Evolutionary conservation across 2,888 invertebrate genomes (phyloP).

Genomic region (Idaea biselata): DNA sequence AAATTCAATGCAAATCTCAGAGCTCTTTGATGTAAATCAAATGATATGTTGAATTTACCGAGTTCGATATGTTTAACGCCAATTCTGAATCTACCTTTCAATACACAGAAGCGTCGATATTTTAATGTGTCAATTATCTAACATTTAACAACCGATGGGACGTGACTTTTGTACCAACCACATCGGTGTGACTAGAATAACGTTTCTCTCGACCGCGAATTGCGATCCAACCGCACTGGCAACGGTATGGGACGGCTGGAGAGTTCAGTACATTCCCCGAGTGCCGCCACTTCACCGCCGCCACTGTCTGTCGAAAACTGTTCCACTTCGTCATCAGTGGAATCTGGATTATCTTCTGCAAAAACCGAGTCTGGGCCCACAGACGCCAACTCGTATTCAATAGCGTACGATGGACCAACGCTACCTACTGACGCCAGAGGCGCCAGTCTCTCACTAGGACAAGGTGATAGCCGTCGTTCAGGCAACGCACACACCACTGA

Average conservation of each 20-base stretch:
- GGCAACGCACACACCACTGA: slow-evolving; percentile 88
- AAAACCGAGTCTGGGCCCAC: slow-evolving; percentile 91
- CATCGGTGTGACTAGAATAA: slow-evolving; percentile 82
- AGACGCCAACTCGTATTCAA: slow-evolving; percentile 86
- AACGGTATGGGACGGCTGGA: slow-evolving; percentile 56
- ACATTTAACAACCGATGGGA: slow-evolving; percentile 54
- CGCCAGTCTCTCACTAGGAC: slow-evolving; percentile 83
- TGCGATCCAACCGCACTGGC: slow-evolving; percentile 59
- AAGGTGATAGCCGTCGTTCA: slow-evolving; percentile 91
- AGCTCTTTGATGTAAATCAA: slow-evolving; percentile 38
- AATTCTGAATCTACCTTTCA: slow-evolving; percentile 31
- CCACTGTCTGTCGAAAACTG: slow-evolving; percentile 92
- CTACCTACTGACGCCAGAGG: slow-evolving; percentile 91
- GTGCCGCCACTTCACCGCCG: slow-evolving; percentile 68
- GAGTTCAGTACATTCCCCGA: slow-evolving; percentile 62
- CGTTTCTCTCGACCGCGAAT: slow-evolving; percentile 88
- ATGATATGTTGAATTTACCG: slow-evolving; percentile 63
- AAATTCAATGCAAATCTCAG: background rate
- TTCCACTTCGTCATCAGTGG: slow-evolving; percentile 92
- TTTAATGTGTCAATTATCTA: slow-evolving; percentile 56
- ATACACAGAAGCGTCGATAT: slow-evolving; percentile 56
- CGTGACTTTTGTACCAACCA: slow-evolving; percentile 32
- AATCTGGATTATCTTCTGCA: slow-evolving; percentile 84
- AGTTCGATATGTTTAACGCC: slow-evolving; percentile 54
- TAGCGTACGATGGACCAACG: slow-evolving; percentile 84